Percentiles rank a stretch among this genome's conserved stretches.
phyloP scores from a whole-genome alignment of 64 coral and sea anemone species.

The Acropora yongei region DNA sequence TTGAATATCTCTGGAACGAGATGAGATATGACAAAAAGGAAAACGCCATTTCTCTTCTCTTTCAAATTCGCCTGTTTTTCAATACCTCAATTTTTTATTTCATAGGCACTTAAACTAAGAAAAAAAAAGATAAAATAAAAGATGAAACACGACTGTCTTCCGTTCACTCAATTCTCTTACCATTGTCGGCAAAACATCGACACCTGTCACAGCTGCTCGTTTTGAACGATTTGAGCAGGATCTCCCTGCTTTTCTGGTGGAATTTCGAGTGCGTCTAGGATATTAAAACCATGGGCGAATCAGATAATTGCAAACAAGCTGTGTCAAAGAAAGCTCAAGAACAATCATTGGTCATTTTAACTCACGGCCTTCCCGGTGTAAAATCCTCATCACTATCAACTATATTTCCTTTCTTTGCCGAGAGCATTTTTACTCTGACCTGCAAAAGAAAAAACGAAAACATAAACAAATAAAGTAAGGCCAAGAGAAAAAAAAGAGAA shows the following conservation, averaged over 20 bases:
- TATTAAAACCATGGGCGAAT: neutral
- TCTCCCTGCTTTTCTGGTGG: neutral
- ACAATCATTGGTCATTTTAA: neutral
- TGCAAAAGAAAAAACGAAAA: no score
- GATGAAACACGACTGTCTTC: neutral
- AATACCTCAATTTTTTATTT: no score
- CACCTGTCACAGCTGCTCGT: neutral
- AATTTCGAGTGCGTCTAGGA: neutral
- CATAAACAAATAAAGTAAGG: no score
- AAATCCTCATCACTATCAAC: slow-evolving; percentile 63
- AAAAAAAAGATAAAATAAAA: neutral
- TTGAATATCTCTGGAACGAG: no score
- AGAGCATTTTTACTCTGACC: no score
- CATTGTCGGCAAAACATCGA: slow-evolving; percentile 9
- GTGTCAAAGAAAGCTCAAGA: neutral
- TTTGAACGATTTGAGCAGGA: neutral
- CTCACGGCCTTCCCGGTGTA: slow-evolving; percentile 41
- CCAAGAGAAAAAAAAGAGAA: no score
- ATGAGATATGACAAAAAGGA: no score
- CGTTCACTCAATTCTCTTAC: neutral
- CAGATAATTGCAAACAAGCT: neutral
- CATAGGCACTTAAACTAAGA: no score
- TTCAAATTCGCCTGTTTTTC: no score
- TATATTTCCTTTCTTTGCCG: neutral
- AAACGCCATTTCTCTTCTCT: no score